Conservation (phyloP, 1,140 invertebrate genomes). For the Drosophila parabipectinata region DNA sequence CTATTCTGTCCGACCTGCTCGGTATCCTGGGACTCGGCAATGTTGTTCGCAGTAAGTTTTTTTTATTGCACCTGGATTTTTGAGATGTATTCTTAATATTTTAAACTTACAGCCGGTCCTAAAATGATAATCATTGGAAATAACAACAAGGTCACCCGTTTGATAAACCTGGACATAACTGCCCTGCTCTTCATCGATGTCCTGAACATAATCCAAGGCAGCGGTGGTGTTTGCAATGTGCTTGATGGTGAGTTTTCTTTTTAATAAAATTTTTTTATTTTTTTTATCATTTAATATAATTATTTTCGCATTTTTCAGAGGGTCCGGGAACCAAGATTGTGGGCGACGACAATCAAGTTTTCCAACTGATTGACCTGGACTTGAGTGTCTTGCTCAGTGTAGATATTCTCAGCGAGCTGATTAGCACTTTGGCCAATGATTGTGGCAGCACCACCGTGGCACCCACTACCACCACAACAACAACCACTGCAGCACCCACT, state of each 20-base stretch:
- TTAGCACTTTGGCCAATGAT: conserved; percentile 44
- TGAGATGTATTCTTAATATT: not conserved
- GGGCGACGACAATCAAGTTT: conserved; percentile 45
- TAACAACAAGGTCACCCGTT: conserved; percentile 40
- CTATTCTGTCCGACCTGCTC: not conserved
- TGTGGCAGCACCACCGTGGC: conserved; percentile 13
- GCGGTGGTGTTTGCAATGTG: conserved; percentile 39
- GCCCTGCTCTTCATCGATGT: conserved; percentile 24
- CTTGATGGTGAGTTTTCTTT: conserved; percentile 22
- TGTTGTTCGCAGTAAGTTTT: conserved; percentile 37
- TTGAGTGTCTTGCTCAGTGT: conserved; percentile 25
- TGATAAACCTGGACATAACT: conserved; percentile 36
- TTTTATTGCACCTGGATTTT: not conserved
- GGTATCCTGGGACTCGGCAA: conserved; percentile 30
- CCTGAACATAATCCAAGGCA: conserved; percentile 33
- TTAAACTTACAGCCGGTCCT: conserved; percentile 26
- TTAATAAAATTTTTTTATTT: not conserved
- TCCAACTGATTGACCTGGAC: conserved; percentile 50
- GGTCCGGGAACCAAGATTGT: conserved; percentile 28
- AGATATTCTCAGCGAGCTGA: conserved; percentile 35
- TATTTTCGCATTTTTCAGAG: conserved; percentile 14
- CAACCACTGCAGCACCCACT: conserved; percentile 2
- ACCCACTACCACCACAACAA: conserved; percentile 1
- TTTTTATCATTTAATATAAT: not conserved
- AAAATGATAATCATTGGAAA: conserved; percentile 54